Conservation (phyloP, 2,113 vertebrate genomes). For the Heterocephalus glaber region DNA sequence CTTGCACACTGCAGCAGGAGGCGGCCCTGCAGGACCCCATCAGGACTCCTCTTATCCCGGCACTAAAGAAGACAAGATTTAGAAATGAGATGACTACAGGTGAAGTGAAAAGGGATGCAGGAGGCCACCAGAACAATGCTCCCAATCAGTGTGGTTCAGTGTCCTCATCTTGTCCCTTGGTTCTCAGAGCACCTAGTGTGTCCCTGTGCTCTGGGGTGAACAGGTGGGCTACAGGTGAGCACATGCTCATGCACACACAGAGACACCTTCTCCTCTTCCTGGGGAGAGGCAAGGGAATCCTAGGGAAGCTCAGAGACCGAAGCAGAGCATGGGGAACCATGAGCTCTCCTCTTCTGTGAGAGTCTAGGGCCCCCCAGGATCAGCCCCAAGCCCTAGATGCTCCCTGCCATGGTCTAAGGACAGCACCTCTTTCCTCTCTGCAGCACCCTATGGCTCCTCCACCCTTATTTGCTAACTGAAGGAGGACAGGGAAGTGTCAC, state of each 20-base stretch:
- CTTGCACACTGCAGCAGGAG: too few species aligned
- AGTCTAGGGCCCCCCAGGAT: too few species aligned
- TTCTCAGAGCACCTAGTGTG: background rate
- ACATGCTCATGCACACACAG: accelerated
- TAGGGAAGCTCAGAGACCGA: background rate
- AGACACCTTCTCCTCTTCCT: background rate
- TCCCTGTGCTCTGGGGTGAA: background rate
- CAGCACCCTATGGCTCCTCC: background rate
- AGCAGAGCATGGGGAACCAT: background rate
- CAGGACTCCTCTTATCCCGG: background rate
- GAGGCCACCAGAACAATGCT: accelerated
- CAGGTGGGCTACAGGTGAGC: accelerated
- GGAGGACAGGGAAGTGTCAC: background rate
- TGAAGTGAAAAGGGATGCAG: accelerated
- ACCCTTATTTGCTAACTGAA: background rate
- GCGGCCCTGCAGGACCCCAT: accelerated
- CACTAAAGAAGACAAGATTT: background rate
- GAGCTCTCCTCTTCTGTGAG: background rate
- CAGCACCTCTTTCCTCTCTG: background rate
- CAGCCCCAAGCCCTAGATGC: background rate
- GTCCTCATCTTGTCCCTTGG: background rate
- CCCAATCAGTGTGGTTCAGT: accelerated
- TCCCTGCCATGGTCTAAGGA: background rate
- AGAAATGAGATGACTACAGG: background rate
- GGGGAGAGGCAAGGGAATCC: background rate